A percentile compares a stretch with the other conserved stretches of the same genome.
Evolutionary conservation across 2,888 invertebrate genomes (phyloP).

Genomic region (Rotaria socialis): DNA sequence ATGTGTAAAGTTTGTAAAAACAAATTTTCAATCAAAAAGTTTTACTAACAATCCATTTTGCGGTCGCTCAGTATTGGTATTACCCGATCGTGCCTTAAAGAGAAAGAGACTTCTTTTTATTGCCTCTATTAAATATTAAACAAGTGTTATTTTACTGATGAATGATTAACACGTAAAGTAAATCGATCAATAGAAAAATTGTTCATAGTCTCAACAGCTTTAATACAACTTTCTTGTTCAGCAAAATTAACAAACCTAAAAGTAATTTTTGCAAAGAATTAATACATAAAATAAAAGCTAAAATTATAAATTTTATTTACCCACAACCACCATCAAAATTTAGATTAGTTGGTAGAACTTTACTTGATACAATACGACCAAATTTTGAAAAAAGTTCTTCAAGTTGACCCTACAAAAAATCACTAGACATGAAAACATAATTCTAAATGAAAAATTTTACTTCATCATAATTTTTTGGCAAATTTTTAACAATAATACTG

Average conservation of each 20-base stretch:
- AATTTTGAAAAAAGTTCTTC: constrained; percentile 10
- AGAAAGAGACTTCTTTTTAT: neutral
- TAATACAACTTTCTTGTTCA: neutral
- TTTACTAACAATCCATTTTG: constrained; percentile 5
- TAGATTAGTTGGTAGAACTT: neutral
- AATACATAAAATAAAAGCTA: neutral
- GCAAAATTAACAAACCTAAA: constrained; percentile 11
- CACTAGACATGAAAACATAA: neutral
- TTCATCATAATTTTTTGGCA: neutral
- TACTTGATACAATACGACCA: neutral
- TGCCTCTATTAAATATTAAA: neutral
- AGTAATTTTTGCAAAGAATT: neutral
- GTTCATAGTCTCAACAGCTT: neutral
- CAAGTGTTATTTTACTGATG: neutral
- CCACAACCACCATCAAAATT: constrained; percentile 19
- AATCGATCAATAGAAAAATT: neutral
- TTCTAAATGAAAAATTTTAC: neutral
- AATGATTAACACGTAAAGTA: neutral
- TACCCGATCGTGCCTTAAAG: neutral
- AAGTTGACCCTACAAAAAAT: neutral
- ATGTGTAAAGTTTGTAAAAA: neutral
- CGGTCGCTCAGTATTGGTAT: neutral
- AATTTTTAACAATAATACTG: neutral
- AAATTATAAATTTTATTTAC: neutral
- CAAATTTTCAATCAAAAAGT: neutral